Percentiles rank a stretch among this genome's conserved stretches.
Evolutionary conservation across 2,113 vertebrate genomes (phyloP).

Genomic region (Passer domesticus): DNA sequence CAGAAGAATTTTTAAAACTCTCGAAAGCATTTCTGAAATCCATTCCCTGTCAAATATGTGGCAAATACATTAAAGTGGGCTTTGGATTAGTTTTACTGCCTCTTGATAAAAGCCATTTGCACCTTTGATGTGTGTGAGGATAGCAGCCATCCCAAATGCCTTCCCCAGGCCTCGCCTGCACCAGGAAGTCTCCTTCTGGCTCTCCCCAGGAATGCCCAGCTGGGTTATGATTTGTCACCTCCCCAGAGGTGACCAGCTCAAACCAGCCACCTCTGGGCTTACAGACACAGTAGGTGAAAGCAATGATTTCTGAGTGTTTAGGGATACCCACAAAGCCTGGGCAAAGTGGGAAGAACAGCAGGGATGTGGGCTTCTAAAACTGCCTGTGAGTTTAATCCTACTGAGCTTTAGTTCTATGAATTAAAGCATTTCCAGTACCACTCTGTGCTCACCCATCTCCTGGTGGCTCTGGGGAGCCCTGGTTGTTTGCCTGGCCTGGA

Average conservation of each 20-base stretch:
- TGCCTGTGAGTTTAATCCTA: not conserved
- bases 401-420: not conserved
- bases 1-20: conserved; percentile 54
- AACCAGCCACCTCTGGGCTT: not conserved
- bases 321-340: not conserved
- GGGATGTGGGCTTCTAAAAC: not conserved
- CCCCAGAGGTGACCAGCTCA: not conserved
- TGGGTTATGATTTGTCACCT: not conserved
- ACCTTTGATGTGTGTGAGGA: conserved; percentile 53
- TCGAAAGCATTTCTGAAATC: conserved; percentile 35
- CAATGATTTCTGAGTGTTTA: not conserved
- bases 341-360: not conserved
- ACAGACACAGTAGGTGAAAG: not conserved
- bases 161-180: not conserved
- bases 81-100: conserved; percentile 57
- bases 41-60: conserved; percentile 35
- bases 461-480: not conserved
- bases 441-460: not conserved
- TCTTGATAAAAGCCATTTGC: conserved; percentile 47
- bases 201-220: not conserved
- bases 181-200: conserved; percentile 14
- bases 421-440: not conserved
- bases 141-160: conserved; percentile 53
- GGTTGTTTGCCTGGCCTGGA: not conserved
- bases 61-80: conserved; percentile 36